Evolutionary conservation across 1,140 invertebrate species (phyloP).

Genomic region (Dermatophagoides farinae): DNA sequence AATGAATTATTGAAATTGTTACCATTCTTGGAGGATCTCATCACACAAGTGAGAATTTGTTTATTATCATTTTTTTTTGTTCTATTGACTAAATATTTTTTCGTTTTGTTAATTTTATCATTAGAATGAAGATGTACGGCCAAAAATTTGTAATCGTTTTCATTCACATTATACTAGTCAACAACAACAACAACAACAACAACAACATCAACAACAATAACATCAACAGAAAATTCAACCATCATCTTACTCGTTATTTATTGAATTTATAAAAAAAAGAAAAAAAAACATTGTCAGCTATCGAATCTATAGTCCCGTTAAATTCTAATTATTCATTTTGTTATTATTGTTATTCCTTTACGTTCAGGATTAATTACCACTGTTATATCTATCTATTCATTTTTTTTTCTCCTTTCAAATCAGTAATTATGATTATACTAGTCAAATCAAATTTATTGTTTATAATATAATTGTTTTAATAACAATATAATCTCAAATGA

Average conservation of each 20-base stretch:
- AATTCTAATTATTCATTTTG: too few species aligned
- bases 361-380: neutral
- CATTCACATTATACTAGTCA: conserved; percentile 26
- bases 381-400: neutral
- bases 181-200: conserved; percentile 8
- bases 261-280: neutral
- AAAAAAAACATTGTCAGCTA: too few species aligned
- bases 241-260: neutral
- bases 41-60: conserved; percentile 26
- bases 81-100: conserved; percentile 3
- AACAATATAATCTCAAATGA: too few species aligned
- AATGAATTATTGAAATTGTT: conserved; percentile 73
- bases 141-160: conserved; percentile 68
- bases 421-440: neutral
- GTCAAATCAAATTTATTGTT: neutral
- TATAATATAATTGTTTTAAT: neutral
- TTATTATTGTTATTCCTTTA: neutral
- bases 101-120: conserved; percentile 23
- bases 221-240: neutral
- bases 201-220: conserved; percentile 2
- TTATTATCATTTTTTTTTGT: neutral
- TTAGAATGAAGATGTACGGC: conserved; percentile 73
- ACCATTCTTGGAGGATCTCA: conserved; percentile 75
- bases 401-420: too few species aligned
- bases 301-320: too few species aligned